Base-by-base conservation (phyloP, 53 echinoderm and acorn worm species). In the Hippasteria phrygiana region DNA sequence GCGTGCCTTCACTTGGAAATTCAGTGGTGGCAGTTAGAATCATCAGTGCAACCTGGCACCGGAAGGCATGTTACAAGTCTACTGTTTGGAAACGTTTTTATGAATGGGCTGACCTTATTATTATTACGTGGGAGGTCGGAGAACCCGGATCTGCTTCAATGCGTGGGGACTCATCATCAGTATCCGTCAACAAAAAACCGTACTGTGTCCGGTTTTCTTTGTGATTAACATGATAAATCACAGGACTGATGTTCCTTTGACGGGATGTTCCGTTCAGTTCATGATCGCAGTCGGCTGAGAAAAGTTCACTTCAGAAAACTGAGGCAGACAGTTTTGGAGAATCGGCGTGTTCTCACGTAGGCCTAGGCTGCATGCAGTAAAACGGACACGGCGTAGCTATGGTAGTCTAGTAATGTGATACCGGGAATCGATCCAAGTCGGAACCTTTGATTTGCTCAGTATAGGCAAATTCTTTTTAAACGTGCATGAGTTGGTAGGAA, bases 61-160 rank as follows among this genome's bases (percentile, higher is more conserved):
- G 22, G 59, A 59, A 59, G 8, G 69, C 69, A 67, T 36, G 13
- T 10, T 13, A 11, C 50, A 48, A 32, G 50, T 48, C 75, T 74
- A 75, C 24, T 27, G 18, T 33, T 31, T 33, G 69, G 10, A 33
- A 67, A 67, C 69, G 17, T 67, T 13, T 4, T 59, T 59, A 59
- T 59, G 59, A 20, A 59, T 18, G 3, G 24, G 26, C 26, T 24
- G 59, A n/a, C 59, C 59, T 26, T 7, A 59, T 8, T 5, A 45
- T 11, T 45, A 11, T 11, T 45, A 18, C 9, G 20, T 4, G 4
- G 17, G 17, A 36, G 69, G 69, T 33, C 69, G 17, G 69, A 35
- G 69, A 67, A 67, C 69, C 69, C 69, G 69, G 69, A 67, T 67
- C 69, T 36, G 8, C 24, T 7, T 36, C 4, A 67, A 36, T 67